Conservation (phyloP, 2,113 vertebrate genomes). For the Dicerorhinus sumatrensis region DNA sequence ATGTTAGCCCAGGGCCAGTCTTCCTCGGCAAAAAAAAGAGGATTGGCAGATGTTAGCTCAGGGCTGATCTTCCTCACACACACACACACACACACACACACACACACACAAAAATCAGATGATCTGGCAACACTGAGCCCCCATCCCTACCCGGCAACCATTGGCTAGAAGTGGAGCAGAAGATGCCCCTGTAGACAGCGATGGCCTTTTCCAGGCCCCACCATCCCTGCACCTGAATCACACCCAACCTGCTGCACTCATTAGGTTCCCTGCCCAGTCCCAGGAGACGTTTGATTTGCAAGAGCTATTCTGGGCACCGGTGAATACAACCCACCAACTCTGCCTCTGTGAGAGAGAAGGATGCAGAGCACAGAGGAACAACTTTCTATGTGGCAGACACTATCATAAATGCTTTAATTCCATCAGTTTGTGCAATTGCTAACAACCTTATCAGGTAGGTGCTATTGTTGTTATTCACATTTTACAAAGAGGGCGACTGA, state of each 20-base stretch:
- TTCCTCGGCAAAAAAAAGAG: too few relatives aligned
- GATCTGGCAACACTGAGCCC: neutral
- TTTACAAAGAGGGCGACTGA: neutral
- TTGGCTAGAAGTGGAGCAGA: neutral
- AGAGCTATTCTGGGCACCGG: neutral
- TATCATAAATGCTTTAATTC: neutral
- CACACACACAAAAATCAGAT: too few relatives aligned
- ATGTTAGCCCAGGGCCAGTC: too few relatives aligned
- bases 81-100: too few relatives aligned
- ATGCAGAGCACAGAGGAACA: neutral
- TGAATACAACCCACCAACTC: neutral
- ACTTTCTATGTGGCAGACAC: neutral
- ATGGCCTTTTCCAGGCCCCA: neutral
- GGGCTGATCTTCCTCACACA: too few relatives aligned
- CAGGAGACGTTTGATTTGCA: neutral
- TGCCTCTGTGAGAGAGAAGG: neutral
- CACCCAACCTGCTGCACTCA: neutral
- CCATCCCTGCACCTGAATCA: neutral
- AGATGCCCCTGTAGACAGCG: too few relatives aligned
- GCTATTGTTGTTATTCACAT: neutral
- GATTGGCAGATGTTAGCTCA: too few relatives aligned
- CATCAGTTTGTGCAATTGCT: accelerated
- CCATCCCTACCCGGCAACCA: neutral
- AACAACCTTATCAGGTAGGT: neutral
- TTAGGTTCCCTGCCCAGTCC: neutral